phyloP scores from a whole-genome alignment of 1,140 invertebrate genomes.

The Aphelenchoides fujianensis region DNA sequence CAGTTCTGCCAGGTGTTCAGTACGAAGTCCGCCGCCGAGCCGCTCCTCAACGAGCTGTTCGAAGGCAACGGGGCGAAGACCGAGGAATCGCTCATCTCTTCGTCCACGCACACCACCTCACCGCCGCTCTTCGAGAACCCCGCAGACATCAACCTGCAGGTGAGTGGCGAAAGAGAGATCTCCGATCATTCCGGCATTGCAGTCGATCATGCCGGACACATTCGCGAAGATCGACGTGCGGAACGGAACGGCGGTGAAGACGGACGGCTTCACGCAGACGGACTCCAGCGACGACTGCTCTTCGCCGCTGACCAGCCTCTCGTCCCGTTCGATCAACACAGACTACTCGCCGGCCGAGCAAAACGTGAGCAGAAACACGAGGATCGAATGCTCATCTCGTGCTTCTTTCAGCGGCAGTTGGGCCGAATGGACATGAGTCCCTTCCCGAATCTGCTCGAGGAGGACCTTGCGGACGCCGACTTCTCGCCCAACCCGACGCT shows the following conservation, averaged over 20 bases:
- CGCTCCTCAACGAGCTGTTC: conserved; percentile 57
- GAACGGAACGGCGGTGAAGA: background rate
- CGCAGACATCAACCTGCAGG: conserved; percentile 46
- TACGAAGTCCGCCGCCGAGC: conserved; percentile 44
- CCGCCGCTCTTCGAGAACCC: conserved; percentile 54
- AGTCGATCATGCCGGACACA: conserved; percentile 16
- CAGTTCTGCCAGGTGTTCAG: conserved; percentile 61
- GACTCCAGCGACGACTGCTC: conserved; percentile 26
- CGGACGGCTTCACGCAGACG: conserved; percentile 20
- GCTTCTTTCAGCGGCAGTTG: conserved; percentile 2
- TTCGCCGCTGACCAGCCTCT: conserved; percentile 26
- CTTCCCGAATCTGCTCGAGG: conserved; percentile 21
- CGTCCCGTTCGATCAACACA: conserved; percentile 21
- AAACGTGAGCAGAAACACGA: background rate
- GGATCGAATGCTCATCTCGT: background rate
- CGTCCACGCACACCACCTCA: conserved; percentile 25
- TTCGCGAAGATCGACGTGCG: conserved; percentile 14
- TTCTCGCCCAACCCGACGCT: conserved; percentile 12
- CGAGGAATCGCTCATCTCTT: conserved; percentile 32
- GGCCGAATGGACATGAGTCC: conserved; percentile 19
- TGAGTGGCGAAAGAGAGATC: conserved; percentile 3
- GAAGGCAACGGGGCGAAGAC: conserved; percentile 42
- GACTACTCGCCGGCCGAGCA: conserved; percentile 24
- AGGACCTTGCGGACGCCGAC: conserved; percentile 20
- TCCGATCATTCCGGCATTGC: too few relatives aligned